Conservation (phyloP, 1,140 invertebrate genomes). For the Pseudachorutes palmiensis region DNA sequence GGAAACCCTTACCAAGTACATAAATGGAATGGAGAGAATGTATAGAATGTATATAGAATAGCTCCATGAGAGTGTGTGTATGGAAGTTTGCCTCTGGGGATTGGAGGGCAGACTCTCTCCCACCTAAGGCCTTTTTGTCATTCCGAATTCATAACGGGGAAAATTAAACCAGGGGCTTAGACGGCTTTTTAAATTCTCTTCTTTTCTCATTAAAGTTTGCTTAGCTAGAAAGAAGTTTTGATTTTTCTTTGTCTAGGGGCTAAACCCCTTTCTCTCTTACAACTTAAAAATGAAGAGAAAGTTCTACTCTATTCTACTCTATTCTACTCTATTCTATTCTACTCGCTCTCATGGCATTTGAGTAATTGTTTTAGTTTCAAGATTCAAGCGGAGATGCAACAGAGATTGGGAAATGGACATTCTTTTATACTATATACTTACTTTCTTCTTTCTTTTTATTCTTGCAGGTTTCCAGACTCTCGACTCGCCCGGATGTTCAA, state of each 20-base stretch:
- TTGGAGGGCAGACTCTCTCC: not conserved
- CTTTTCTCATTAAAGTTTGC: conserved; percentile 12
- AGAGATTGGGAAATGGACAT: not conserved
- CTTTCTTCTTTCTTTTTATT: not conserved
- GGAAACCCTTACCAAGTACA: conserved; percentile 91
- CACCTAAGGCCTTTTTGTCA: conserved; percentile 38
- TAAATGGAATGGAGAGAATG: too few relatives aligned
- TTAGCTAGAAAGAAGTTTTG: not conserved
- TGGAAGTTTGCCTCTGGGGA: not conserved
- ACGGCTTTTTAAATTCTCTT: conserved; percentile 17
- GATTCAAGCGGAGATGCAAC: too few relatives aligned
- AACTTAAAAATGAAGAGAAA: not conserved
- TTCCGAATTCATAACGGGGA: conserved; percentile 19
- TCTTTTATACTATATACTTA: not conserved
- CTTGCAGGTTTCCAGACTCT: conserved; percentile 77
- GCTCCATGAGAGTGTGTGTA: not conserved
- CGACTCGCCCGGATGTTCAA: conserved; percentile 87
- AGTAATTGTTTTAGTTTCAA: too few relatives aligned
- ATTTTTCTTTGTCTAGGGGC: conserved; percentile 8
- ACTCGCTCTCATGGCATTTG: too few relatives aligned
- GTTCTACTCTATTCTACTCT: not conserved
- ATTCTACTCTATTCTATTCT: not conserved
- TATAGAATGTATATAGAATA: too few relatives aligned
- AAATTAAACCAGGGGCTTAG: conserved; percentile 16
- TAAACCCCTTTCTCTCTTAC: not conserved